Evolutionary conservation across 2,797 vertebrate species (phyloP).

Genomic region (Sebastes matsubarae): DNA sequence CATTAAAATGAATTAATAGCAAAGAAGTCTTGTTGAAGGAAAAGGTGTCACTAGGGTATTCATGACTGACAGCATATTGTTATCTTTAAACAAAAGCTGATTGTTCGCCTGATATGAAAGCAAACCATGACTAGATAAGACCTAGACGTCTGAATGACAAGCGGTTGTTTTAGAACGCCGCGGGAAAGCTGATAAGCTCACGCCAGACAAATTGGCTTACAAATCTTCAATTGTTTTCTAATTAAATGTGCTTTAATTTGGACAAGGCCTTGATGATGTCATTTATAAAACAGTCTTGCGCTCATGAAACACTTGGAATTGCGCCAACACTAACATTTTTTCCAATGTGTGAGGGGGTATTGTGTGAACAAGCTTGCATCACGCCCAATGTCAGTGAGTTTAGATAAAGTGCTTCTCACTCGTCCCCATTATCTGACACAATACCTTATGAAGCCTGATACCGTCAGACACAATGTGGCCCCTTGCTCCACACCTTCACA

Average conservation of each 20-base stretch:
- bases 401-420: slow-evolving; percentile 56
- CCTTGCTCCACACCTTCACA: slow-evolving; percentile 43
- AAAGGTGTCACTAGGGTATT: neutral
- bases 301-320: neutral
- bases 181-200: slow-evolving; percentile 21
- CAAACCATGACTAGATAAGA: neutral
- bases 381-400: slow-evolving; percentile 35
- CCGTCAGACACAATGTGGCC: slow-evolving; percentile 37
- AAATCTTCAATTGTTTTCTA: slow-evolving; percentile 21
- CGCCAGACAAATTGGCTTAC: neutral
- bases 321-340: neutral
- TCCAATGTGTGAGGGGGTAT: neutral
- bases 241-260: slow-evolving; percentile 18
- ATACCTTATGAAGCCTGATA: slow-evolving; percentile 39
- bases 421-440: slow-evolving; percentile 41
- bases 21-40: neutral
- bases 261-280: neutral
- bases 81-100: slow-evolving; percentile 11
- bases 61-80: neutral
- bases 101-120: neutral
- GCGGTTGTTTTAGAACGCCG: neutral
- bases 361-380: slow-evolving; percentile 20
- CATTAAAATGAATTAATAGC: neutral
- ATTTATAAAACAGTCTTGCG: neutral
- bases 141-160: neutral